Base-by-base conservation (phyloP, 1,140 invertebrate species). In the Chelonus insularis region DNA sequence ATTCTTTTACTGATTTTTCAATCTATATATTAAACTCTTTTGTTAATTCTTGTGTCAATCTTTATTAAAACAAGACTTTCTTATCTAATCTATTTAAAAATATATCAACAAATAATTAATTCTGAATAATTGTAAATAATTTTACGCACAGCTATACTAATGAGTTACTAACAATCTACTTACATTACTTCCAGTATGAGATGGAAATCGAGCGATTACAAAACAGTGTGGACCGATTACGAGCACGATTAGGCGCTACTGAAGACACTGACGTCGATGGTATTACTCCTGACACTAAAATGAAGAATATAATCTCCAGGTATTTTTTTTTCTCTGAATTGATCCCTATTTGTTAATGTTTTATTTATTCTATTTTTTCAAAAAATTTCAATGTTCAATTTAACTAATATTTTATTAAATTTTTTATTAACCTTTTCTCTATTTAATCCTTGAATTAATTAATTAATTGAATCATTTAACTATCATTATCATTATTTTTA, bases 221-320 rank as follows among this genome's bases (percentile, higher is more conserved):
- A 73, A 85, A 86, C 71, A 90, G 88, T 61, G 87, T 92, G 63
- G 90, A 92, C 71, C 80, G 87, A 66, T 73, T 92, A 59, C 86
- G 90, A 71, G 69, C 84, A 34, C 73, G 76, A 63, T 73, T 77
- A 66, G 73, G 76, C 55, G 67, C 74, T 29, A 72, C 70, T 64
- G 80, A 79, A 71, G 81, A 77, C 81, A 84, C 37, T 72, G 85
- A 72, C 81, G 85, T 77, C 82, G 77, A 88, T 63, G 86, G 85
- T 59, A 67, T 73, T 60, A 74, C 73, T 47, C 72, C 75, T 14
- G 88, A 90, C 73, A 88, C 86, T 65, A 91, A 90, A 76, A 91
- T 91, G 89, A 89, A 90, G 82, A 88, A 86, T 74, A 90, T 91
- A 68, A 91, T 91, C 72, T 85, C 88, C 67, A 89, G 89, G 89